phyloP scores from a whole-genome alignment of 2,113 vertebrate genomes.

The Engystomops pustulosus region DNA sequence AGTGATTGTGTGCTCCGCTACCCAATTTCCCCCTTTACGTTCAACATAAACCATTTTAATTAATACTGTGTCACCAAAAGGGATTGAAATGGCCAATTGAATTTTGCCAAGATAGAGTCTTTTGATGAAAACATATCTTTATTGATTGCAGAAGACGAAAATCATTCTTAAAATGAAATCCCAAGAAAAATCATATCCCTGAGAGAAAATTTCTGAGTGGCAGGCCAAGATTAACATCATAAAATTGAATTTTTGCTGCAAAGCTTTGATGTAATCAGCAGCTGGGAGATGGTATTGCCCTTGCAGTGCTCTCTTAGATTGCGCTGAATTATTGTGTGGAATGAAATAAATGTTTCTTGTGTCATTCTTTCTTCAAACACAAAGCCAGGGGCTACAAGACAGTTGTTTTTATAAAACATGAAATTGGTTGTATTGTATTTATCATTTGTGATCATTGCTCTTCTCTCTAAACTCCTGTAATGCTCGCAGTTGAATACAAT shows the following conservation, averaged over 20 bases:
- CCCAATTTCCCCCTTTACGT: conserved; percentile 70
- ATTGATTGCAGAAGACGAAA: conserved; percentile 82
- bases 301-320: conserved; percentile 74
- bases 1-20: conserved; percentile 61
- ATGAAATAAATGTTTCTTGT: conserved; percentile 79
- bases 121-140: conserved; percentile 84
- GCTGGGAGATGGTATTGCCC: conserved; percentile 81
- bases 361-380: conserved; percentile 77
- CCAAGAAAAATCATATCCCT: conserved; percentile 83
- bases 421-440: conserved; percentile 70
- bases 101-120: conserved; percentile 81
- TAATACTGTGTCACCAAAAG: conserved; percentile 80
- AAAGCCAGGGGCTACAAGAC: conserved; percentile 75
- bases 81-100: conserved; percentile 79
- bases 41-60: conserved; percentile 81
- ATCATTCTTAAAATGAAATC: conserved; percentile 85
- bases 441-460: conserved; percentile 45
- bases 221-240: conserved; percentile 83
- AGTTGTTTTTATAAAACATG: conserved; percentile 59
- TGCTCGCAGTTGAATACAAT: conserved; percentile 39
- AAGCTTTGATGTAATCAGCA: conserved; percentile 82
- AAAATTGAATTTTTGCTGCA: conserved; percentile 84
- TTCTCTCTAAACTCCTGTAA: conserved; percentile 47
- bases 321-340: conserved; percentile 76
- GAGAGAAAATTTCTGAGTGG: conserved; percentile 84